Conservation (phyloP, 2,113 vertebrate genomes). For the Naja naja region DNA sequence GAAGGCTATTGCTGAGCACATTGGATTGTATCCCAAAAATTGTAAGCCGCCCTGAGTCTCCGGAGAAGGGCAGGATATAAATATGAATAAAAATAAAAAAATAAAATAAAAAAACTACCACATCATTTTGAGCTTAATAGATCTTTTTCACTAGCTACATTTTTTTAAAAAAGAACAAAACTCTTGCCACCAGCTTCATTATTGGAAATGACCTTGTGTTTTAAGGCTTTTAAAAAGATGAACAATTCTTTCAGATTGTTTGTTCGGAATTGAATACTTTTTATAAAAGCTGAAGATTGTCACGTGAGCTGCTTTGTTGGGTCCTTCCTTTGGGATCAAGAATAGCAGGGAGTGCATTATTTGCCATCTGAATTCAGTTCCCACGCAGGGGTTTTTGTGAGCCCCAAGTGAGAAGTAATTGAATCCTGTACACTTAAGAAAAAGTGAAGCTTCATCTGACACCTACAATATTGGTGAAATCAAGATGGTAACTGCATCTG, state of each 20-base stretch:
- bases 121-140: neutral
- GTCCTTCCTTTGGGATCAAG: neutral
- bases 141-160: neutral
- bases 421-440: slow-evolving; percentile 47
- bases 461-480: slow-evolving; percentile 35
- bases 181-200: neutral
- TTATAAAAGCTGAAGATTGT: neutral
- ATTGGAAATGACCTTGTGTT: neutral
- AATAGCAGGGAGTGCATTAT: neutral
- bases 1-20: too few relatives aligned
- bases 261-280: neutral
- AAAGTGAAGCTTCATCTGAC: neutral
- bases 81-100: too few relatives aligned
- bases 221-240: neutral
- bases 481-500: neutral
- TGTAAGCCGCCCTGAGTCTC: too few relatives aligned
- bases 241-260: neutral
- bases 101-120: too few relatives aligned
- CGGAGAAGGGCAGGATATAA: too few relatives aligned
- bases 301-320: neutral
- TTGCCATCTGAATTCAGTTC: neutral
- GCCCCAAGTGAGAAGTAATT: slow-evolving; percentile 35
- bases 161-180: neutral
- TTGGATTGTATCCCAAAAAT: too few relatives aligned
- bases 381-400: neutral